These are phyloP conservation scores for Mechanitis messenoides DNA, from an alignment of 2,888 invertebrate species.

Conservation along the genomic window DNA sequence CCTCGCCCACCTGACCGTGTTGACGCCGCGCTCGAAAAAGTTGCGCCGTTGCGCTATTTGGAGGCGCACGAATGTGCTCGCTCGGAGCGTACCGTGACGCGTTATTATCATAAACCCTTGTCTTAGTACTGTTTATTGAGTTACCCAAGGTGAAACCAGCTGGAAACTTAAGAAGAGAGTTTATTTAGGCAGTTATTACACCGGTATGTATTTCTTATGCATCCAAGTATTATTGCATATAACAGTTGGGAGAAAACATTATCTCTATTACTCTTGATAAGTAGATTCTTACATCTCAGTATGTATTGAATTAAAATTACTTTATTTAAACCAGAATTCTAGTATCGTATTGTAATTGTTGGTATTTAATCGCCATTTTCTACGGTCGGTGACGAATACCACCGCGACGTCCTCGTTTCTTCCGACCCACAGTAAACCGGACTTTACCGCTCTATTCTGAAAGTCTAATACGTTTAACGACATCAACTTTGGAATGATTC, in stretches of 20 bases:
- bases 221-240: slow-evolving; percentile 34
- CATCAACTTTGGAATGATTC: slow-evolving; percentile 65
- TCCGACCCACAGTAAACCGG: slow-evolving; percentile 53
- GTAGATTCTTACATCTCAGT: slow-evolving; percentile 42
- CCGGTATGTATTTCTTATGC: slow-evolving; percentile 51
- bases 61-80: slow-evolving; percentile 72
- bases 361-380: slow-evolving; percentile 77
- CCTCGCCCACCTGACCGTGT: slow-evolving; percentile 77
- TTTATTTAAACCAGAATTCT: slow-evolving; percentile 30
- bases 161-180: slow-evolving; percentile 38
- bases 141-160: slow-evolving; percentile 41
- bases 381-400: slow-evolving; percentile 73
- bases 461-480: slow-evolving; percentile 57
- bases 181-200: slow-evolving; percentile 31
- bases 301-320: slow-evolving; percentile 15
- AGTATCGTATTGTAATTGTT: slow-evolving; percentile 65
- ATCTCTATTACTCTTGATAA: slow-evolving; percentile 47
- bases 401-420: slow-evolving; percentile 67
- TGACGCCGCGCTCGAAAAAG: slow-evolving; percentile 76
- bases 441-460: slow-evolving; percentile 61
- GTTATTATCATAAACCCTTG: slow-evolving; percentile 61
- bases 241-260: slow-evolving; percentile 43
- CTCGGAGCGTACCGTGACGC: slow-evolving; percentile 62
- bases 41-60: slow-evolving; percentile 77
- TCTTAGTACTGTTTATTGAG: slow-evolving; percentile 51